These are phyloP conservation scores for Pseudolycoriella hygida DNA, from an alignment of 2,888 invertebrate genomes.

Conservation along the genomic window DNA sequence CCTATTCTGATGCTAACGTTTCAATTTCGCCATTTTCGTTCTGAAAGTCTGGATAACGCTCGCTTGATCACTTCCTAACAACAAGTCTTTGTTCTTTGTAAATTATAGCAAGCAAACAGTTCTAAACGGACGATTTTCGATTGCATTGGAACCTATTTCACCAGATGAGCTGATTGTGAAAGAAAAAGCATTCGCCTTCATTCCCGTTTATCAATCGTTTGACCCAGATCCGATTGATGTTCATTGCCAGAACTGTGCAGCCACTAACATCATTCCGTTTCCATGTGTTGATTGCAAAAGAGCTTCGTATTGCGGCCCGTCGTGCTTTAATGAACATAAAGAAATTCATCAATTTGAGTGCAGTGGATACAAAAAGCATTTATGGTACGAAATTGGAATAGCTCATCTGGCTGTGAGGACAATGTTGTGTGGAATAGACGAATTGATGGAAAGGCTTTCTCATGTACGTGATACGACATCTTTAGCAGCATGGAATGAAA, in stretches of 20 bases:
- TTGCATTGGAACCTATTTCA: conserved; percentile 36
- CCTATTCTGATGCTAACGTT: no score
- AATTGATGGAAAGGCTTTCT: not conserved
- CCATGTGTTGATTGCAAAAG: conserved; percentile 53
- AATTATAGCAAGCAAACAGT: not conserved
- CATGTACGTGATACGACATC: not conserved
- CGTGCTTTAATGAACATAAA: conserved; percentile 37
- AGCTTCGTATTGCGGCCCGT: conserved; percentile 46
- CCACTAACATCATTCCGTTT: conserved; percentile 35
- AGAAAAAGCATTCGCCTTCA: conserved; percentile 67
- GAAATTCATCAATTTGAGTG: conserved; percentile 58
- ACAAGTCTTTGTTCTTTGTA: no score
- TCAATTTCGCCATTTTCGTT: no score
- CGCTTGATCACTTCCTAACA: no score
- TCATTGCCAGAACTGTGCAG: conserved; percentile 62
- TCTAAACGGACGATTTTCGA: conserved; percentile 42
- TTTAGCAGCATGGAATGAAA: conserved; percentile 3
- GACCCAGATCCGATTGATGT: conserved; percentile 26
- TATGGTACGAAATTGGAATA: conserved; percentile 57
- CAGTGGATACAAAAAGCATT: conserved; percentile 36
- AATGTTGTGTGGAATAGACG: conserved; percentile 34
- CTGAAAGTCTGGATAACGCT: no score
- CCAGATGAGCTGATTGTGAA: conserved; percentile 58
- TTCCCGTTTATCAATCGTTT: conserved; percentile 32
- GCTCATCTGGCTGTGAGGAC: conserved; percentile 57